Evolutionary conservation across 2,797 vertebrate species (phyloP).

Genomic region (Threskiornis aethiopicus): DNA sequence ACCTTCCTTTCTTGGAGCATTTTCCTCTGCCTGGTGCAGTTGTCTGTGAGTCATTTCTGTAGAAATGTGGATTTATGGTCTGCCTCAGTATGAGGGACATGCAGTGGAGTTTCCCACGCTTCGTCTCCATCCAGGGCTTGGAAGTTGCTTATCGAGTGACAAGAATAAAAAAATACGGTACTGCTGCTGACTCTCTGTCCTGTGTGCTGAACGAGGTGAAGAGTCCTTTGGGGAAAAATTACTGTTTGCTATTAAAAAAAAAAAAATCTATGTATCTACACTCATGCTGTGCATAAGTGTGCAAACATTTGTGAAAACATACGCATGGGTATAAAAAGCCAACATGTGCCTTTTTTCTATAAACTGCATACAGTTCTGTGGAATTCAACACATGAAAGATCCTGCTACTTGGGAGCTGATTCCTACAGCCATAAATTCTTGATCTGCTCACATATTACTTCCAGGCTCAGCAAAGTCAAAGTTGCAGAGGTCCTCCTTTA

Average conservation of each 20-base stretch:
- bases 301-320: not conserved
- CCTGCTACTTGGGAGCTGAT: not conserved
- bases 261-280: not conserved
- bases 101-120: not conserved
- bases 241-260: not conserved
- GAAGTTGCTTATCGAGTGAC: not conserved
- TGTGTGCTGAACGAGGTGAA: not conserved
- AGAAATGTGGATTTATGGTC: not conserved
- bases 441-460: not conserved
- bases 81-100: not conserved
- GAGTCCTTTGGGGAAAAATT: not conserved
- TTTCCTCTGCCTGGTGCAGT: not conserved
- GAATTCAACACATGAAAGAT: not conserved
- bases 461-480: not conserved
- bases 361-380: not conserved
- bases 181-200: not conserved
- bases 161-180: not conserved
- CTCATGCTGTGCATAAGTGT: fast-evolving
- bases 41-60: not conserved
- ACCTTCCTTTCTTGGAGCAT: not conserved
- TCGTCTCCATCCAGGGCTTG: not conserved
- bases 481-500: not conserved
- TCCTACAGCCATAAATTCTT: not conserved
- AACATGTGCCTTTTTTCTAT: not conserved
- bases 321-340: not conserved